Evolutionary conservation across 2,113 vertebrate genomes (phyloP).

Genomic region (cattle (Bos taurus)): ARS-UCD2.0 NC_037335.1:61213001-61213500

Average conservation of each 20-base stretch:
- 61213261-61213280: slow-evolving; percentile 8
- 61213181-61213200: neutral
- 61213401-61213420: neutral
- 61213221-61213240: neutral
- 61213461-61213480: neutral
- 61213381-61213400: slow-evolving; percentile 3
- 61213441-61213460: neutral
- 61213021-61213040: neutral
- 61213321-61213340: neutral
- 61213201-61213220: neutral
- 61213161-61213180: neutral
- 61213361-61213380: neutral
- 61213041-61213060: neutral
- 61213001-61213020: neutral
- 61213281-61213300: neutral
- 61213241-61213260: neutral
- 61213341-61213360: slow-evolving; percentile 25
- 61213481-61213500: neutral
- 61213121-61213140: slow-evolving; percentile 17
- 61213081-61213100: slow-evolving; percentile 5
- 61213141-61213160: neutral
- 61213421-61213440: neutral
- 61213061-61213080: slow-evolving; percentile 31
- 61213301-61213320: neutral
- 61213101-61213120: neutral